Evolutionary conservation across 2,113 vertebrate genomes (phyloP).

Genomic region (Dicerorhinus sumatrensis): DNA sequence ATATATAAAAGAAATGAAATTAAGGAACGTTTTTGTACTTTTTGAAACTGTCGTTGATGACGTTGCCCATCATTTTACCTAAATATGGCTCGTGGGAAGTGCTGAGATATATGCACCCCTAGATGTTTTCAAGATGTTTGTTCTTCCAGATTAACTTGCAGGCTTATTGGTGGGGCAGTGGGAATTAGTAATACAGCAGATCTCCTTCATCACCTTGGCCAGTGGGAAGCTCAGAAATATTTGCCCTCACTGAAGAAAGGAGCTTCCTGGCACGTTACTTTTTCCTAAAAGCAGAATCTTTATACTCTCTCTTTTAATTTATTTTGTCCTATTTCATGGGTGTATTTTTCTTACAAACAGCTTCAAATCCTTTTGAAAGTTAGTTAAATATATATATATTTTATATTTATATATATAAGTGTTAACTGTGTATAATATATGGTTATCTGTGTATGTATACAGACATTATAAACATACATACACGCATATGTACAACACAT

Average conservation of each 20-base stretch:
- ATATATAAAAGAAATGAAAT: too few species aligned
- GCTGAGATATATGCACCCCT: background rate
- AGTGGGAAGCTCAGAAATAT: background rate
- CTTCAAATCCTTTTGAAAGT: background rate
- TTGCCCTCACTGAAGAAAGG: background rate
- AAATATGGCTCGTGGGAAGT: background rate
- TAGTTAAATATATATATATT: background rate
- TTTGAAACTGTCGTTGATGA: background rate
- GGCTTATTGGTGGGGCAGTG: background rate
- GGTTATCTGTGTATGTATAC: background rate
- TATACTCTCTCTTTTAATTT: background rate
- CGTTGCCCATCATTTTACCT: fast-evolving
- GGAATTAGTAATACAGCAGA: fast-evolving
- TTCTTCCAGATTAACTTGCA: background rate
- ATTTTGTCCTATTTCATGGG: background rate
- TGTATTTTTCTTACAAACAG: background rate
- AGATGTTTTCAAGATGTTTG: fast-evolving
- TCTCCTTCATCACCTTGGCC: background rate
- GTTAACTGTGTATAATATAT: background rate
- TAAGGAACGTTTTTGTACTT: background rate
- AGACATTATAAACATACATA: background rate
- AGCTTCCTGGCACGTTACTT: background rate
- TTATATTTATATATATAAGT: background rate
- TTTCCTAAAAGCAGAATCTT: background rate
- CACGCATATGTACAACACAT: fast-evolving